phyloP scores from a whole-genome alignment of 1,140 invertebrate species.

The Drosophila sturtevanti region DNA sequence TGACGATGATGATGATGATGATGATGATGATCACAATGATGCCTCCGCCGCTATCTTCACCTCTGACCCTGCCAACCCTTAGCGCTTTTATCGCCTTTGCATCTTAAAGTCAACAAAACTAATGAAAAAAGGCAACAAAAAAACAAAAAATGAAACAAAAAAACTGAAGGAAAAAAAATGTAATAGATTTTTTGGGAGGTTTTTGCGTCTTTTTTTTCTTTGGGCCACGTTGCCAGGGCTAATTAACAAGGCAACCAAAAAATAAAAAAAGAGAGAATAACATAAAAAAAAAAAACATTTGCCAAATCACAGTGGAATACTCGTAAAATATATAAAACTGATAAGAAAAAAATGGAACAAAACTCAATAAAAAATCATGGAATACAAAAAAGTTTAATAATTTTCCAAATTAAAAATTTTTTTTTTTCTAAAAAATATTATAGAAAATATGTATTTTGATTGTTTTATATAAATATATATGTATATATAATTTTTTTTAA shows the following conservation, averaged over 20 bases:
- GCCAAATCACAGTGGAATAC: background rate
- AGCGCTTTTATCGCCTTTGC: slow-evolving; percentile 59
- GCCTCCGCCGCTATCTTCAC: slow-evolving; percentile 21
- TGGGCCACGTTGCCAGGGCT: slow-evolving; percentile 49
- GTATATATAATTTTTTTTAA: too few relatives aligned
- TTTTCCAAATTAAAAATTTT: too few relatives aligned
- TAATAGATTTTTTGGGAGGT: slow-evolving; percentile 45
- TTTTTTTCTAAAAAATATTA: too few relatives aligned
- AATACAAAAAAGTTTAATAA: too few relatives aligned
- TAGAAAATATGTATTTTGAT: too few relatives aligned
- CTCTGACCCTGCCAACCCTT: slow-evolving; percentile 15
- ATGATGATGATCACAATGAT: slow-evolving; percentile 37
- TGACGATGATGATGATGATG: slow-evolving; percentile 12
- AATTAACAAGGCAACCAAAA: slow-evolving; percentile 54
- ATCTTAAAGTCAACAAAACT: slow-evolving; percentile 70
- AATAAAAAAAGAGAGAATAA: background rate
- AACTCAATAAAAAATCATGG: too few relatives aligned
- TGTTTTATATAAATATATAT: too few relatives aligned
- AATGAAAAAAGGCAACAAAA: slow-evolving; percentile 46
- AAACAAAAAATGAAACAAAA: slow-evolving; percentile 23
- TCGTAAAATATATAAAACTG: background rate
- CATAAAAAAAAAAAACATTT: background rate
- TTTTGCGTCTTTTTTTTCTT: background rate
- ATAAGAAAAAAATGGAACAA: too few relatives aligned
- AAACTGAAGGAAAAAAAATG: background rate